Evolutionary conservation across 2,113 vertebrate species (phyloP), one percentile per base, ranked within the genome.

Genomic region (Colossoma macropomum): DNA sequence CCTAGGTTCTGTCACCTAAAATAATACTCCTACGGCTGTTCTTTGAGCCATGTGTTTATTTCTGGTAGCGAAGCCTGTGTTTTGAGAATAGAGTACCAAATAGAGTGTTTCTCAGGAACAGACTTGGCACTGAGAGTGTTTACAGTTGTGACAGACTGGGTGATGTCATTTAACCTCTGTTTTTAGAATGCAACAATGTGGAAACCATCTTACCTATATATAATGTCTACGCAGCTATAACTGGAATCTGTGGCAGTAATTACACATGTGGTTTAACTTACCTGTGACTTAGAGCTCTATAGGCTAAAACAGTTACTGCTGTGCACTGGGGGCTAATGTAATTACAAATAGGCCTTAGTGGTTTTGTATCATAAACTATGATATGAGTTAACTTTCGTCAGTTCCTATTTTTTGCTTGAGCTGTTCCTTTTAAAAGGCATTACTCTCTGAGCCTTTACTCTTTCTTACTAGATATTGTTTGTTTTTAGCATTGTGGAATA

Each of bases 1-100:
- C 28, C 66, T 50, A 75, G 41, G 77, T 79, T 68, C 80, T 79
- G 69, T 69, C 23, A 25, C 66, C 68, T 70, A 76, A 82, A 76
- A 77, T 66, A 70, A 32, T 60, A n/a, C 63, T 76, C 30, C 34
- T 56, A 45, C 69, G 52, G 1, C 38, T 54, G 48, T 34, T 30
- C 41, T 12, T 82, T 66, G 32, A 65, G 38, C 23, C 32, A n/a
- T 13, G 0, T 38, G 59, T 41, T 75, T 86, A 86, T 75, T 75
- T 76, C 32, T 75, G 65, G 63, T 50, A 34, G 65, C n/a, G 48
- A 73, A 63, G 27, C 12, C 45, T 79, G 25, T 10, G 52, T 79
- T 82, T 79, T 74, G 30, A 75, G 28, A 73, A 72, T 4, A 45
- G 45, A 30, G 30, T n/a, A 38, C 48, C 59, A 66, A 74, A 66